Conservation (phyloP, 1,140 invertebrate genomes). For the Zaprionus kolodkinae region DNA sequence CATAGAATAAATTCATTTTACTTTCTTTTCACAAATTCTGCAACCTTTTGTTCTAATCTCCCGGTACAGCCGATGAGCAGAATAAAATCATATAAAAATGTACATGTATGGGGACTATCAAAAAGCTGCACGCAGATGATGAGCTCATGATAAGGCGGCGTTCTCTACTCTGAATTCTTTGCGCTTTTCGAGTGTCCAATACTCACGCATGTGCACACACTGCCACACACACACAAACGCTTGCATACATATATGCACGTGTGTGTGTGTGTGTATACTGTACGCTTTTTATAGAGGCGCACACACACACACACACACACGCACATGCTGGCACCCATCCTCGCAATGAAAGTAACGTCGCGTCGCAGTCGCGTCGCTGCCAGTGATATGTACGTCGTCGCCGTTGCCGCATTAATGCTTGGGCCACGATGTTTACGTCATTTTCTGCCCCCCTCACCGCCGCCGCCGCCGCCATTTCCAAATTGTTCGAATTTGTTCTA, state of each 20-base stretch:
- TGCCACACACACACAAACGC: neutral
- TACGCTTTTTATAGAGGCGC: neutral
- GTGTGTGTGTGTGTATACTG: neutral
- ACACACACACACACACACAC: constrained; percentile 5
- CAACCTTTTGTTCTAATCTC: constrained; percentile 33
- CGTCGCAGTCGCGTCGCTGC: constrained; percentile 32
- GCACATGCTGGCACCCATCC: constrained; percentile 24
- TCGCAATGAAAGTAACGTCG: constrained; percentile 24
- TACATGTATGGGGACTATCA: neutral
- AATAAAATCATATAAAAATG: neutral
- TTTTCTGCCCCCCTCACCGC: constrained; percentile 20
- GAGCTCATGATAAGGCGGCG: constrained; percentile 49
- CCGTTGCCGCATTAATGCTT: constrained; percentile 23
- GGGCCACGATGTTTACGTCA: constrained; percentile 61
- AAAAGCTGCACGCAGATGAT: constrained; percentile 32
- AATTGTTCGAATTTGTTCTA: constrained; percentile 45
- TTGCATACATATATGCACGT: neutral
- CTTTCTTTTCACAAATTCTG: neutral
- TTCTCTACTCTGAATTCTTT: constrained; percentile 29
- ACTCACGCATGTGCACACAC: constrained; percentile 12
- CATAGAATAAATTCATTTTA: neutral
- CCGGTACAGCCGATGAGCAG: neutral
- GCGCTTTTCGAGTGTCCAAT: constrained; percentile 13
- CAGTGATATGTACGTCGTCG: constrained; percentile 18
- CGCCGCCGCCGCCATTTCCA: constrained; percentile 15